phyloP scores from a whole-genome alignment of 2,113 vertebrate species.

The Haemorhous mexicanus region DNA sequence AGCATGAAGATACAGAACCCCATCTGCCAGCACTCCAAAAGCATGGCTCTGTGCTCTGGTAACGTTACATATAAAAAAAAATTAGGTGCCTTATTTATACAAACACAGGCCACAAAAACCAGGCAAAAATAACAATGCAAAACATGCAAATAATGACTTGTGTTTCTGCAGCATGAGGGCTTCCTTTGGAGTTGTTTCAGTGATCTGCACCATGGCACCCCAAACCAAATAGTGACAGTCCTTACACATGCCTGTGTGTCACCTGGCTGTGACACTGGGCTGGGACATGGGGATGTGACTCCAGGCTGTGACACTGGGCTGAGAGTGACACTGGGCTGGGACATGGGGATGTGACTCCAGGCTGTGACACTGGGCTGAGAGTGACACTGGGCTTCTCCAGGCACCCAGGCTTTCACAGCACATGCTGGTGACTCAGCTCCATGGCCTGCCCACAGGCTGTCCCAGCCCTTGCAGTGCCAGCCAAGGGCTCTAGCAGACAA shows the following conservation, averaged over 20 bases:
- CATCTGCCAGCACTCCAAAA: neutral
- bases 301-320: too few relatives aligned
- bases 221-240: neutral
- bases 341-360: neutral
- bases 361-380: too few relatives aligned
- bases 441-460: neutral
- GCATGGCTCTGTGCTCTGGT: neutral
- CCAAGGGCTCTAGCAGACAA: neutral
- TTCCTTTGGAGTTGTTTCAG: neutral
- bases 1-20: neutral
- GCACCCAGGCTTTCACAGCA: neutral
- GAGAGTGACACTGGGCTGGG: neutral
- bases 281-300: neutral
- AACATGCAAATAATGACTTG: neutral
- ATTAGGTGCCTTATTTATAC: neutral
- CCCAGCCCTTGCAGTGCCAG: neutral
- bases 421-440: neutral
- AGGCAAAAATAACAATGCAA: neutral
- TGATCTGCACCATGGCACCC: neutral
- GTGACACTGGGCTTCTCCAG: neutral
- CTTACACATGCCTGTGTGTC: neutral
- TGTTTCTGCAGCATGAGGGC: neutral
- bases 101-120: neutral
- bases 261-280: neutral
- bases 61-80: neutral